phyloP scores from a whole-genome alignment of 2,888 invertebrate species.

The Cryptophagus acutangulus region DNA sequence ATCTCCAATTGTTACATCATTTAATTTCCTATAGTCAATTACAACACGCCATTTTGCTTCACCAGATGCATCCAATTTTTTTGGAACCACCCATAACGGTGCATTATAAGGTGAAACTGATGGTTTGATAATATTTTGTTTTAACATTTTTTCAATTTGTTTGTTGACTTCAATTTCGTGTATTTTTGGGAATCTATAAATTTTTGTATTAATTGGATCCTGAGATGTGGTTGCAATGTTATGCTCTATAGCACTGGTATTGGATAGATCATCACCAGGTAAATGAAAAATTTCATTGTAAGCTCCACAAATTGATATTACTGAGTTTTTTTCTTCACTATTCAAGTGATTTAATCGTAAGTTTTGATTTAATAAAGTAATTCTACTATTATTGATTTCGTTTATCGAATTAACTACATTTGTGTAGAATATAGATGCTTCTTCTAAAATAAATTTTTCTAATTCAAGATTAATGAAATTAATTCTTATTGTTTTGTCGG shows the following conservation, averaged over 20 bases:
- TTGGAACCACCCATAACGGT: conserved; percentile 25
- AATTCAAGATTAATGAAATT: too few species aligned
- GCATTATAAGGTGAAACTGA: conserved; percentile 16
- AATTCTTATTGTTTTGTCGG: too few species aligned
- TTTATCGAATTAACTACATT: too few species aligned
- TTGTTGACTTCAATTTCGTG: conserved; percentile 26
- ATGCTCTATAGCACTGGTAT: conserved; percentile 27
- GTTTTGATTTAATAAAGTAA: too few species aligned
- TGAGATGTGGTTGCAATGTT: conserved; percentile 15
- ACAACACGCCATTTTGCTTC: conserved; percentile 12
- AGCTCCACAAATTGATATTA: conserved; percentile 15
- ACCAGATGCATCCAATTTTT: conserved; percentile 11
- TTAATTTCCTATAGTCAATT: conserved; percentile 12
- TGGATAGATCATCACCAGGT: conserved; percentile 14
- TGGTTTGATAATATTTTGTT: conserved; percentile 21
- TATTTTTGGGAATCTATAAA: conserved; percentile 27
- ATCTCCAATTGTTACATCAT: conserved; percentile 14
- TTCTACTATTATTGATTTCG: too few species aligned
- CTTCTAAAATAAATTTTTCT: too few species aligned
- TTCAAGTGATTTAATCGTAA: conserved; percentile 18
- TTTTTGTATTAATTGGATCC: conserved; percentile 23
- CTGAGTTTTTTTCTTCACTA: conserved; percentile 16
- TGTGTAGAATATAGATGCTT: too few species aligned
- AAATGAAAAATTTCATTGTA: conserved; percentile 20
- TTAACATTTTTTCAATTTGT: conserved; percentile 20